phyloP scores from a whole-genome alignment of 2,113 vertebrate species.

The Tragelaphus strepsiceros region DNA sequence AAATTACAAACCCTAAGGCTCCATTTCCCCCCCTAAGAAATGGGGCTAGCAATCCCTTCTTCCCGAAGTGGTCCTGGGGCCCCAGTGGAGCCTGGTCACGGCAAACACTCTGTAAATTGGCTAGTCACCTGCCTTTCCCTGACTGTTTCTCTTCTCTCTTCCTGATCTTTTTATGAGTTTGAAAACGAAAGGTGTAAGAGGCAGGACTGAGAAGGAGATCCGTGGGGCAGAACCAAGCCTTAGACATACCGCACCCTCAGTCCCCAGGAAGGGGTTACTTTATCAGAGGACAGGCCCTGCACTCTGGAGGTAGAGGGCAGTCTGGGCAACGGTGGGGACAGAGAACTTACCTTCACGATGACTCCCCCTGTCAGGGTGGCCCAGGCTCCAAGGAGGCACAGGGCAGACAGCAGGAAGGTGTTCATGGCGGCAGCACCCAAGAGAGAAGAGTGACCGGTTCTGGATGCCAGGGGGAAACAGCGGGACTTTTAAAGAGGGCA shows the following conservation, averaged over 20 bases:
- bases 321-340: not conserved
- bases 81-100: accelerated
- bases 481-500: conserved; percentile 44
- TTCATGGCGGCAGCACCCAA: conserved; percentile 45
- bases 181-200: not conserved
- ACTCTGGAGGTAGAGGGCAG: not conserved
- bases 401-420: not conserved
- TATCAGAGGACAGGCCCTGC: not conserved
- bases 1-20: not conserved
- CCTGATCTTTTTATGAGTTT: not conserved
- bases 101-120: not conserved
- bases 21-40: not conserved
- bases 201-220: not conserved
- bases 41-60: not conserved
- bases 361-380: conserved; percentile 3
- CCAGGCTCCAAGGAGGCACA: conserved; percentile 56
- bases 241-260: not conserved
- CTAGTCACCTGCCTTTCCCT: not conserved
- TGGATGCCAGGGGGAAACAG: not conserved
- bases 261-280: not conserved
- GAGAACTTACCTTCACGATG: conserved; percentile 52
- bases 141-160: not conserved
- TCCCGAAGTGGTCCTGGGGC: not conserved
- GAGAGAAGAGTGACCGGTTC: not conserved
- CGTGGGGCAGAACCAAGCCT: not conserved